A percentile compares a stretch with the other conserved stretches of the same genome.
phyloP scores from a whole-genome alignment of 2,113 vertebrate genomes.

The Trinectes maculatus region DNA sequence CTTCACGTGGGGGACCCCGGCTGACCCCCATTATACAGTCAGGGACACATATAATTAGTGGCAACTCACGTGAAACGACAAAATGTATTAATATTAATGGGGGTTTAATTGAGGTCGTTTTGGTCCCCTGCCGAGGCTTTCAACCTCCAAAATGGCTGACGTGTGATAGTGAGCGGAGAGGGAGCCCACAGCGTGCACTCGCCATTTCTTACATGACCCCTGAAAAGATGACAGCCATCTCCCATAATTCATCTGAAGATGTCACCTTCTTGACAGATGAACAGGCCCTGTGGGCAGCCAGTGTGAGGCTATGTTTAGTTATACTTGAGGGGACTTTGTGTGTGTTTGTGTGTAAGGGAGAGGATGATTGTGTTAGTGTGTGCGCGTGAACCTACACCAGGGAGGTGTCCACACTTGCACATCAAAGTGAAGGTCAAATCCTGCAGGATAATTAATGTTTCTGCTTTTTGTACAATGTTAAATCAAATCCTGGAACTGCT shows the following conservation, averaged over 20 bases:
- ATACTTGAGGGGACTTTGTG: slow-evolving; percentile 26
- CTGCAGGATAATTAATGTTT: slow-evolving; percentile 78
- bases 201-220: slow-evolving; percentile 71
- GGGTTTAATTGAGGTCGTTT: slow-evolving; percentile 80
- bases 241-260: slow-evolving; percentile 78
- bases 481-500: slow-evolving; percentile 73
- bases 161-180: slow-evolving; percentile 62
- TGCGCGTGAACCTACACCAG: neutral
- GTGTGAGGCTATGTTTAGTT: slow-evolving; percentile 19
- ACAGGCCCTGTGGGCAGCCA: slow-evolving; percentile 54
- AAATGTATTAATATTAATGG: slow-evolving; percentile 81
- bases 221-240: slow-evolving; percentile 72
- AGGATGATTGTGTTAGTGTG: too few species aligned
- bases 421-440: slow-evolving; percentile 76
- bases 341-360: slow-evolving; percentile 19
- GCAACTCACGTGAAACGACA: slow-evolving; percentile 79
- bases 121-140: slow-evolving; percentile 73
- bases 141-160: slow-evolving; percentile 80
- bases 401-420: slow-evolving; percentile 29
- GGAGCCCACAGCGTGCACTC: slow-evolving; percentile 42
- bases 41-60: slow-evolving; percentile 79
- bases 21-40: slow-evolving; percentile 77
- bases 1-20: slow-evolving; percentile 63
- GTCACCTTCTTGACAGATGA: slow-evolving; percentile 76
- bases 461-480: slow-evolving; percentile 72